A percentile compares a stretch with the other conserved stretches of the same genome.
These are phyloP conservation scores for Propithecus coquereli DNA, from an alignment of 2,113 vertebrate genomes.

Conservation along the genomic window DNA sequence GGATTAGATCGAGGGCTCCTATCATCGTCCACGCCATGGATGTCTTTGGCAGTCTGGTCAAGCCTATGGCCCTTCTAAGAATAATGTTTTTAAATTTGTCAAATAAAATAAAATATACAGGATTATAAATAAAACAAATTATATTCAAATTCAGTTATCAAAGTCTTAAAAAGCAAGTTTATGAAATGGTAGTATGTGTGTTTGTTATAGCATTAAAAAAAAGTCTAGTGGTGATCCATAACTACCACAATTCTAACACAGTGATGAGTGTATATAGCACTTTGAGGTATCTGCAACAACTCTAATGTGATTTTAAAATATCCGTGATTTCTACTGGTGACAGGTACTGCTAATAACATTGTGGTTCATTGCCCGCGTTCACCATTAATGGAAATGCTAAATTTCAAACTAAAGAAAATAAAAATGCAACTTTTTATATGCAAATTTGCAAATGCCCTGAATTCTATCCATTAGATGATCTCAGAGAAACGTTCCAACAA, in stretches of 20 bases:
- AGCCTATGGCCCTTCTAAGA: not conserved
- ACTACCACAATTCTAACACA: not conserved
- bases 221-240: not conserved
- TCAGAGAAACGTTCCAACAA: not conserved
- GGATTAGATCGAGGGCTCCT: not conserved
- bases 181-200: not conserved
- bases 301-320: not conserved
- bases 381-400: not conserved
- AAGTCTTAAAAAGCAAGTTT: not conserved
- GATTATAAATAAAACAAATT: not conserved
- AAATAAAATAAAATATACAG: not conserved
- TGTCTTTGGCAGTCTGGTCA: not conserved
- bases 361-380: not conserved
- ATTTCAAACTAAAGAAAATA: not conserved
- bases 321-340: not conserved
- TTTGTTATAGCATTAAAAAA: not conserved
- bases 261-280: not conserved
- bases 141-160: not conserved
- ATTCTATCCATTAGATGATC: not conserved
- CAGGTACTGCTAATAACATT: not conserved
- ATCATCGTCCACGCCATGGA: not conserved
- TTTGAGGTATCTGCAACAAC: not conserved
- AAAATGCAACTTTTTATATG: not conserved
- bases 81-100: conserved; percentile 1
- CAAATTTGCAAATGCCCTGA: not conserved